phyloP scores from a whole-genome alignment of 2,888 invertebrate species.

The Ormyrus nitidulus region DNA sequence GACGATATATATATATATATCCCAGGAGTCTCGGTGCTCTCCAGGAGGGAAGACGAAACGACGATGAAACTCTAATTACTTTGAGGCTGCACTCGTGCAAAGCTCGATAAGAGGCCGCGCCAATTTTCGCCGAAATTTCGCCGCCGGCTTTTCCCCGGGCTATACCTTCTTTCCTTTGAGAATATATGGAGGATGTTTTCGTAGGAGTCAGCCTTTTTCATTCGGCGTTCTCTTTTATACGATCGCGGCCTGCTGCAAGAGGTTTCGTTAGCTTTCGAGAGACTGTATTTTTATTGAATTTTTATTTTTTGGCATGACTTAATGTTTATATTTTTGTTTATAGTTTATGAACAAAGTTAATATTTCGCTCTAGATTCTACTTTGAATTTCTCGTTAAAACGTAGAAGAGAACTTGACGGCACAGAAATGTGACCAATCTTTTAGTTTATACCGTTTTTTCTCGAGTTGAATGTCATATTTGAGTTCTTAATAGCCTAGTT shows the following conservation, averaged over 20 bases:
- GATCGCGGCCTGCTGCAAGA: constrained; percentile 18
- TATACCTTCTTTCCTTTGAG: no score
- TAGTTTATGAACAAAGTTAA: no score
- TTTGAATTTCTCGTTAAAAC: background rate
- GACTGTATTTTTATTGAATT: constrained; percentile 2
- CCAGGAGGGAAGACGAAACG: constrained; percentile 1
- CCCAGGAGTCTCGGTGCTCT: constrained; percentile 24
- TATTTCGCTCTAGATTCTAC: no score
- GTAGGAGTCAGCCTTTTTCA: background rate
- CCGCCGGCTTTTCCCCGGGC: background rate
- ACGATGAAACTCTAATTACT: constrained; percentile 56
- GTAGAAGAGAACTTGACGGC: constrained; percentile 20
- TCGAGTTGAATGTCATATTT: no score
- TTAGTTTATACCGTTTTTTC: background rate
- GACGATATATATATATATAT: background rate
- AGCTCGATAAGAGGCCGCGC: background rate
- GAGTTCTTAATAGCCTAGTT: no score
- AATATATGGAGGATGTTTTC: no score
- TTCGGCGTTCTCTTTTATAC: background rate
- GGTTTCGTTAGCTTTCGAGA: constrained; percentile 3
- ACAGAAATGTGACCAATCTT: constrained; percentile 9
- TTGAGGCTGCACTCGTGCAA: constrained; percentile 7
- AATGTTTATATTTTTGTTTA: constrained; percentile 7
- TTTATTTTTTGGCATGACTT: background rate
- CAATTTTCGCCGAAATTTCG: background rate